Evolutionary conservation across 2,888 invertebrate species (phyloP), one percentile per base, ranked within the genome.

Genomic region (Epistrophe eligans): DNA sequence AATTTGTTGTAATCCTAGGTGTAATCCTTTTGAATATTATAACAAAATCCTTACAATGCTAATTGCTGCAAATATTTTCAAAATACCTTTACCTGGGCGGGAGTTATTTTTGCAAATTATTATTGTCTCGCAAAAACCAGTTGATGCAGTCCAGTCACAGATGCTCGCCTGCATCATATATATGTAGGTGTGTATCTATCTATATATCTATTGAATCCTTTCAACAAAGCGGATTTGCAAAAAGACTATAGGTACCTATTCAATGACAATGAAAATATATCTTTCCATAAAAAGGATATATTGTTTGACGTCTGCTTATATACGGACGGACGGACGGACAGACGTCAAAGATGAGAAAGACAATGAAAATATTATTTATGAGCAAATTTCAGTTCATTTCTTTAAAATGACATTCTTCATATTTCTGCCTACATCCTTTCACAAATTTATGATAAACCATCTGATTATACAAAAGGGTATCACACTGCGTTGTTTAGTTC

Each of bases 381-480:
- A 66, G 79, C 35, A 62, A 52, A 48, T 70, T 76, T 67, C 11
- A 10, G 35, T 43, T 45, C 28, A 8, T 38, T 15, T 45, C 17
- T 62, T 62, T 9, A 8, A 35, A 60, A 24, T 0, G 24, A 43
- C 15, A 66, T 32, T 11, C 73, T 52, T 66, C 73, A 52, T 19
- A 50, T 52, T 50, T 24, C 15, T 13, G 4, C 4, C 32, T 24
- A 1, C 40, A 84, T 84, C 77, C 81, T 84, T 84, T 17, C 10
- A 81, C 48, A 77, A 77, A 77, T 85, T 77, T 85, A 82, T 82
- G 85, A 82, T 82, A 83, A 83, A 76, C 79, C 55, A 32, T 45
- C 19, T 48, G 70, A 71, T 82, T 82, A 66, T 52, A 87, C 87
- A 87, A 87, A 87, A 87, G 82, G 87, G 82, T 82, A 79, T 72